These are phyloP conservation scores for Iguana delicatissima DNA, from an alignment of 2,797 vertebrate genomes.

Conservation along the genomic window DNA sequence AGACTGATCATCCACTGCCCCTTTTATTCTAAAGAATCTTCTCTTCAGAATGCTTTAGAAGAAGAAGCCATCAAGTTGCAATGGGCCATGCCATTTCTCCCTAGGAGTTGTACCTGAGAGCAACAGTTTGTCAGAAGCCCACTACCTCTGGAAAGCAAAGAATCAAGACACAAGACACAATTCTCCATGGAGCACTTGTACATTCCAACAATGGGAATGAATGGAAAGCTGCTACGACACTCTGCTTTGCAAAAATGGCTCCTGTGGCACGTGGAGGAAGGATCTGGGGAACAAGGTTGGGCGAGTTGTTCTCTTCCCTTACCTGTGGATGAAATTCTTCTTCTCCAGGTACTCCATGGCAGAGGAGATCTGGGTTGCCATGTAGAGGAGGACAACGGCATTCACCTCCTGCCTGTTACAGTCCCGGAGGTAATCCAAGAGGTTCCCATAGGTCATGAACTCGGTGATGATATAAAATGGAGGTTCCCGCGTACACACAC, in stretches of 20 bases:
- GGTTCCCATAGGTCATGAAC: constrained; percentile 98
- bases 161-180: not conserved
- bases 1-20: too few species aligned
- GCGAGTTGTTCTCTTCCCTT: not conserved
- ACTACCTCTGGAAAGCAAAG: too few species aligned
- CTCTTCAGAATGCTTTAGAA: too few species aligned
- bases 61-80: too few species aligned
- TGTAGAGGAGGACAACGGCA: constrained; percentile 96
- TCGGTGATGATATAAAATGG: constrained; percentile 99
- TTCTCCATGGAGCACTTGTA: not conserved
- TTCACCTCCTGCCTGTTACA: constrained; percentile 97
- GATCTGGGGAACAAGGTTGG: too few species aligned
- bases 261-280: not conserved
- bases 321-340: constrained; percentile 99
- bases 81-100: too few species aligned
- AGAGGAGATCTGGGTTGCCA: constrained; percentile 99
- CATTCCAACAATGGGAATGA: not conserved
- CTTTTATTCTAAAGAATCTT: too few species aligned
- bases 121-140: too few species aligned
- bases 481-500: constrained; percentile 96
- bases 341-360: constrained; percentile 99
- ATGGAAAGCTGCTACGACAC: too few species aligned
- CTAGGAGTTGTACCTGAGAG: too few species aligned
- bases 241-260: not conserved
- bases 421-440: constrained; percentile 95